Percentiles rank a stretch among this genome's conserved stretches.
These are phyloP conservation scores for Danaus plexippus DNA, from an alignment of 1,140 invertebrate species.

Conservation along the genomic window DNA sequence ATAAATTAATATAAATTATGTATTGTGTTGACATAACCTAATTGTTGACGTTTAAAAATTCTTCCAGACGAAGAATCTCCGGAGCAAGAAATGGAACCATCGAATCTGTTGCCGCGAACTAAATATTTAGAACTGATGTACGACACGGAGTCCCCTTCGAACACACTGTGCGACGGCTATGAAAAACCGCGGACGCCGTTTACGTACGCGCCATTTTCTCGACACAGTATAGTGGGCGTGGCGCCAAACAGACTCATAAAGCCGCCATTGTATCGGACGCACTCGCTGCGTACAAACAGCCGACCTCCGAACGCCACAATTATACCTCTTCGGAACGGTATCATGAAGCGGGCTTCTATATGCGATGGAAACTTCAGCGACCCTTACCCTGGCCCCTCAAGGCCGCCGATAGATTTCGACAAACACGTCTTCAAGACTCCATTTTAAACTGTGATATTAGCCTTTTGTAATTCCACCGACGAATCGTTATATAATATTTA, in stretches of 20 bases:
- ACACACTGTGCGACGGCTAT: constrained; percentile 71
- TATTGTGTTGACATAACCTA: background rate
- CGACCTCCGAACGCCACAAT: constrained; percentile 57
- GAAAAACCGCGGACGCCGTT: constrained; percentile 71
- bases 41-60: background rate
- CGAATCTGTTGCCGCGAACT: constrained; percentile 54
- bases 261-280: constrained; percentile 41
- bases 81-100: constrained; percentile 58
- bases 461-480: constrained; percentile 40
- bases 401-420: constrained; percentile 26
- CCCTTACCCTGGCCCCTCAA: constrained; percentile 20
- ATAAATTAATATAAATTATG: constrained; percentile 2
- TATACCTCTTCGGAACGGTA: constrained; percentile 46
- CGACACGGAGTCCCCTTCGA: constrained; percentile 50
- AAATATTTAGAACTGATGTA: constrained; percentile 75
- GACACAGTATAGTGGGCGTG: constrained; percentile 58
- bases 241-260: constrained; percentile 48
- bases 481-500: constrained; percentile 44
- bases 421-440: constrained; percentile 58
- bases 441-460: constrained; percentile 67
- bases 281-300: constrained; percentile 39
- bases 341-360: constrained; percentile 45
- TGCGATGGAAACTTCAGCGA: constrained; percentile 31
- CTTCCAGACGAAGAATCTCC: constrained; percentile 56
- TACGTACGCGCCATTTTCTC: constrained; percentile 35